Conservation (phyloP, 2,888 invertebrate genomes). For the Synanthedon vespiformis region DNA sequence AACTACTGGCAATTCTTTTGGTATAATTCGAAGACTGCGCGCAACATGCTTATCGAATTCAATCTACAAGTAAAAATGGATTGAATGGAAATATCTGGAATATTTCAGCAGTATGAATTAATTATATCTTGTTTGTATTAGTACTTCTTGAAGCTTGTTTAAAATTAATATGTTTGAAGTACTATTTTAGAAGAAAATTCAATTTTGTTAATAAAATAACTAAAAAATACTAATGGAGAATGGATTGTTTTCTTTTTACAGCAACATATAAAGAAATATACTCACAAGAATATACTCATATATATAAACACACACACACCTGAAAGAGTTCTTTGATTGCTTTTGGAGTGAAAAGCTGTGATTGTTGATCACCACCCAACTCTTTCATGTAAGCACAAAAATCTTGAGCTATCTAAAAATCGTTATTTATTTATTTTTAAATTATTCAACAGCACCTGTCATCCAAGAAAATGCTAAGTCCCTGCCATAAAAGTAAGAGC, state of each 20-base stretch:
- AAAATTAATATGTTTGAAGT: background rate
- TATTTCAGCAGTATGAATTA: too few relatives aligned
- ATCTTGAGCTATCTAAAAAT: constrained; percentile 52
- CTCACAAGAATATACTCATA: background rate
- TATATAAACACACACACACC: constrained; percentile 21
- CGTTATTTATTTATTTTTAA: background rate
- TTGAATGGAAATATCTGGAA: background rate
- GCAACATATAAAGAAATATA: too few relatives aligned
- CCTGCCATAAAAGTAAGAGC: background rate
- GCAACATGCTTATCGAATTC: constrained; percentile 71
- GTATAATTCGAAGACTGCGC: constrained; percentile 59
- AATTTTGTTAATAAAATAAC: too few relatives aligned
- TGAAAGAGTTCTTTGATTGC: constrained; percentile 63
- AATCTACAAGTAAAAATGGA: constrained; percentile 36
- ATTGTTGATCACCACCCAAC: constrained; percentile 60
- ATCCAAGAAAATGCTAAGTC: background rate
- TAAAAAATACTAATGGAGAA: too few relatives aligned
- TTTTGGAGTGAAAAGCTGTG: constrained; percentile 57
- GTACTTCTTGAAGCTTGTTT: background rate
- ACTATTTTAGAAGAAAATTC: background rate
- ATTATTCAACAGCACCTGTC: background rate
- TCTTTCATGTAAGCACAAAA: constrained; percentile 63
- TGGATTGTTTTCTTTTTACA: too few relatives aligned
- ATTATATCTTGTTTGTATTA: background rate
- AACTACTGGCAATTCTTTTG: constrained; percentile 72